Evolutionary conservation across 2,888 invertebrate species (phyloP).

Genomic region (Tipula vernalis): DNA sequence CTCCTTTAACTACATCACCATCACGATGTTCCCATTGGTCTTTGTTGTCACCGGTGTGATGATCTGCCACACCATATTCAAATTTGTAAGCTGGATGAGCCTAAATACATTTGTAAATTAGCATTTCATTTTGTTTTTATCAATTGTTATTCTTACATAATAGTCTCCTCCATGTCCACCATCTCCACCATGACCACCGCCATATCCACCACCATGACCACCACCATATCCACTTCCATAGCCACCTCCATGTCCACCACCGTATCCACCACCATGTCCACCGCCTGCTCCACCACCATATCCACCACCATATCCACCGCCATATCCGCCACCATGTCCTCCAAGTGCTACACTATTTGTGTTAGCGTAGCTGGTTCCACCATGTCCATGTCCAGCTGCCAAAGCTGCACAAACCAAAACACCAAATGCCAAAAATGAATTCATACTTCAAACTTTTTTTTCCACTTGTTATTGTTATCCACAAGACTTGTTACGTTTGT

Average conservation of each 20-base stretch:
- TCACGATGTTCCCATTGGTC: conserved; percentile 39
- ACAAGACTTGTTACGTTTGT: not conserved
- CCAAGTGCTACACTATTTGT: not conserved
- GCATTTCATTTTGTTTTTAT: not conserved
- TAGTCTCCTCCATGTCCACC: conserved; percentile 11
- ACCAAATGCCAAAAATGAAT: not conserved
- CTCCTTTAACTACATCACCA: conserved; percentile 39
- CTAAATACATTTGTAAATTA: conserved; percentile 16
- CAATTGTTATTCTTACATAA: not conserved
- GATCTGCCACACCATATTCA: conserved; percentile 39
- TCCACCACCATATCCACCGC: conserved; percentile 16
- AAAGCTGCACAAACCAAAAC: not conserved
- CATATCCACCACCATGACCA: not conserved
- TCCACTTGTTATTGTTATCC: conserved; percentile 11
- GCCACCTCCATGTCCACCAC: conserved; percentile 18
- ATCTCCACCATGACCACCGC: conserved; percentile 18
- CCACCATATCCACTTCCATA: conserved; percentile 14
- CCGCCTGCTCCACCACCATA: conserved; percentile 13
- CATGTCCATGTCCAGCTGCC: not conserved
- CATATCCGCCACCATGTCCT: conserved; percentile 14
- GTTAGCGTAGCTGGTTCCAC: not conserved
- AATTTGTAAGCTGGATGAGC: conserved; percentile 36
- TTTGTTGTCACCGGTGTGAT: conserved; percentile 38
- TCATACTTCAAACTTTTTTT: conserved; percentile 11
- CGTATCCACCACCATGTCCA: not conserved